These are phyloP conservation scores for Eumacrocentrus americanus DNA, from an alignment of 2,888 invertebrate genomes.

Conservation along the genomic window DNA sequence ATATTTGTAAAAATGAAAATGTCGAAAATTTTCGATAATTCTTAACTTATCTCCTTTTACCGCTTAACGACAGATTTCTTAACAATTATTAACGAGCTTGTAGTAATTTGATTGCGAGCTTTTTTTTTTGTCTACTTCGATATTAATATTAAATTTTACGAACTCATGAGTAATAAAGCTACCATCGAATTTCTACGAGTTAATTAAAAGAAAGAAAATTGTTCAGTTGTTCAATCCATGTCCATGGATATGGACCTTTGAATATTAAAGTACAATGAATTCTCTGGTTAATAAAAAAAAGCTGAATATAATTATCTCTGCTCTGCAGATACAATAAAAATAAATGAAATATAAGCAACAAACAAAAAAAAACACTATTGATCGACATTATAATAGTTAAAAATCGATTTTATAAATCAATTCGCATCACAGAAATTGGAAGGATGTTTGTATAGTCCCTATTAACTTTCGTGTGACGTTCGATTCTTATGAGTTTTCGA, in stretches of 20 bases:
- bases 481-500: not conserved
- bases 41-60: no score
- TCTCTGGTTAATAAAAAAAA: not conserved
- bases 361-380: not conserved
- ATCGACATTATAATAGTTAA: conserved; percentile 26
- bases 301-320: not conserved
- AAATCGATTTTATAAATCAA: conserved; percentile 31
- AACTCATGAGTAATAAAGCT: not conserved
- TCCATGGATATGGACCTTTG: not conserved
- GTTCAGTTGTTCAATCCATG: not conserved
- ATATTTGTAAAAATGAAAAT: no score
- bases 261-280: not conserved
- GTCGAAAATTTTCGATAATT: no score
- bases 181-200: not conserved
- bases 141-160: not conserved
- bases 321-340: not conserved
- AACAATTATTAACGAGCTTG: no score
- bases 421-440: conserved; percentile 42
- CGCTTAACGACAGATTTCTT: no score
- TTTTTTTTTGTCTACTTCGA: no score
- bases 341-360: conserved; percentile 3
- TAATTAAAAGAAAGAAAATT: not conserved
- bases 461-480: not conserved
- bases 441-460: conserved; percentile 33
- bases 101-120: no score